These are phyloP conservation scores for Parochlus steinenii DNA, from an alignment of 2,888 invertebrate species.

Conservation along the genomic window DNA sequence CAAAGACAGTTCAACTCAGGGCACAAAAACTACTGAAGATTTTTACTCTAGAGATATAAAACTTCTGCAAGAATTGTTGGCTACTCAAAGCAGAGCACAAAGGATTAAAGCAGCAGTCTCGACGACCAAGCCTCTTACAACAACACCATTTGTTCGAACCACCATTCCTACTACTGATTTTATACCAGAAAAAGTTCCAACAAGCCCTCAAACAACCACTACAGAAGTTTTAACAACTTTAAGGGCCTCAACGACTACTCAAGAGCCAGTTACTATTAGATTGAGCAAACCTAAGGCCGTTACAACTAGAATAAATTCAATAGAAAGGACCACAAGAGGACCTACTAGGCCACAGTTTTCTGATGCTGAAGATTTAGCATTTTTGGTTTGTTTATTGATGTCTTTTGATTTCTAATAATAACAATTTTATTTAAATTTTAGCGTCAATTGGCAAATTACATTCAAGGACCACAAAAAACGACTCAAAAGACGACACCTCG, in stretches of 20 bases:
- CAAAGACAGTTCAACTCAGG: constrained; percentile 16
- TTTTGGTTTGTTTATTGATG: not conserved
- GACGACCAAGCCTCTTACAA: constrained; percentile 11
- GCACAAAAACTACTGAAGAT: constrained; percentile 10
- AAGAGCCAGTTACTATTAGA: no score
- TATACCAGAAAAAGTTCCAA: constrained; percentile 19
- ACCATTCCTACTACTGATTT: constrained; percentile 20
- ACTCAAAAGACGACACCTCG: constrained; percentile 21
- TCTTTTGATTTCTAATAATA: not conserved
- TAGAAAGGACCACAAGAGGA: no score
- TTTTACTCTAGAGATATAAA: constrained; percentile 14
- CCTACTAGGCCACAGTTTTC: not conserved
- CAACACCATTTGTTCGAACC: constrained; percentile 14
- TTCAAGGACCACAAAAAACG: no score
- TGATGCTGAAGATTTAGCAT: not conserved
- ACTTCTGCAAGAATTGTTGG: constrained; percentile 15
- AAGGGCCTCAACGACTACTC: not conserved
- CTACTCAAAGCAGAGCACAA: constrained; percentile 13
- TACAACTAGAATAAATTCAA: no score
- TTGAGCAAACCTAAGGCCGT: no score
- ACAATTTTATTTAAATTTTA: not conserved
- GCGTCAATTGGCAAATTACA: constrained; percentile 2
- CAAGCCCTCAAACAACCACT: constrained; percentile 5
- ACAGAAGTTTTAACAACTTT: no score
- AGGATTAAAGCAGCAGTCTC: no score